Evolutionary conservation across 2,113 vertebrate genomes (phyloP).

Genomic region (Vireo altiloquus): DNA sequence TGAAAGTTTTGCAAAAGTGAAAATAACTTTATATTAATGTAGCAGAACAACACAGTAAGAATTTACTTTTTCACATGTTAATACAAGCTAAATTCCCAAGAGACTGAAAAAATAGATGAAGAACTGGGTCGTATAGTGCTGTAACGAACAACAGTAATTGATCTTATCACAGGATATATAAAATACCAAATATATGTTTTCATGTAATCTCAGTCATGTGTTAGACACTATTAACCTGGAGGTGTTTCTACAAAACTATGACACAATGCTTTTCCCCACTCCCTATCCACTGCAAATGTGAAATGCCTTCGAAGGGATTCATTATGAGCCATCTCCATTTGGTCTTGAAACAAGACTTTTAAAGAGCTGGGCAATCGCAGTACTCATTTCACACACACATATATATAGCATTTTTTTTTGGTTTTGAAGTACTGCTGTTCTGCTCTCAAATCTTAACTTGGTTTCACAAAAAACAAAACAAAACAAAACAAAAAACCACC

Average conservation of each 20-base stretch:
- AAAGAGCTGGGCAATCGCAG: not conserved
- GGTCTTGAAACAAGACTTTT: not conserved
- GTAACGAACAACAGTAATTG: not conserved
- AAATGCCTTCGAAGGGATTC: not conserved
- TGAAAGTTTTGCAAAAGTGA: not conserved
- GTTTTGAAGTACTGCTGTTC: not conserved
- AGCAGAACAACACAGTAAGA: not conserved
- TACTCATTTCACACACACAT: not conserved
- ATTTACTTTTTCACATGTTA: not conserved
- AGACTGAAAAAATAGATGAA: not conserved
- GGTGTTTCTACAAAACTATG: not conserved
- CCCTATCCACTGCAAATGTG: not conserved
- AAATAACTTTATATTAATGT: not conserved
- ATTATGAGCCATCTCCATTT: not conserved
- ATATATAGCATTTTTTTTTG: not conserved
- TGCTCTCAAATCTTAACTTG: not conserved
- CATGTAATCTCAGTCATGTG: not conserved
- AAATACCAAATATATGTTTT: not conserved
- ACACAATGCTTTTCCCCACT: not conserved
- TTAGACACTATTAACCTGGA: not conserved
- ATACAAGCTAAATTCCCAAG: not conserved
- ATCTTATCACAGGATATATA: not conserved
- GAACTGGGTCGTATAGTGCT: rapidly evolving
- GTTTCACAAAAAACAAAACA: not conserved
- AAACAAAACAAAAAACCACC: not conserved